Evolutionary conservation across 2,797 vertebrate genomes (phyloP).

Genomic region (Diplodus puntazzo): DNA sequence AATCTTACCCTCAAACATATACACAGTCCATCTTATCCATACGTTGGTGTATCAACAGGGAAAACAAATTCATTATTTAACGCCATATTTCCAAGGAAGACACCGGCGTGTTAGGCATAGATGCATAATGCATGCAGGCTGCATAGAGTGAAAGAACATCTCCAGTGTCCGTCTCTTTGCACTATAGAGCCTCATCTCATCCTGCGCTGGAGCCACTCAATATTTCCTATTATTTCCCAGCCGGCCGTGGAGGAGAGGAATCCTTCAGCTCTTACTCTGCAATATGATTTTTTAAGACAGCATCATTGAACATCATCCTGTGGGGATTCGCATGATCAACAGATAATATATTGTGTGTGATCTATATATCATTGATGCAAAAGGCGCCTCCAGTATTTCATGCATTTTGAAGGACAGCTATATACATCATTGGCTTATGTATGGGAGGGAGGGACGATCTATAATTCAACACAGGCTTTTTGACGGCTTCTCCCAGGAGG

Average conservation of each 20-base stretch:
- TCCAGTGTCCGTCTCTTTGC: conserved; percentile 14
- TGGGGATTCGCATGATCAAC: conserved; percentile 33
- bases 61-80: conserved; percentile 76
- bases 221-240: conserved; percentile 15
- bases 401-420: conserved; percentile 45
- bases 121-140: conserved; percentile 66
- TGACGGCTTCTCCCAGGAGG: conserved; percentile 53
- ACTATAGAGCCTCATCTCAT: conserved; percentile 6
- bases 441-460: conserved; percentile 33
- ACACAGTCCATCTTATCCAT: conserved; percentile 34
- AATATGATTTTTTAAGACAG: neutral
- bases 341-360: conserved; percentile 37
- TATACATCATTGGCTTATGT: conserved; percentile 29
- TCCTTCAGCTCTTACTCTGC: neutral
- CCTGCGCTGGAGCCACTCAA: neutral
- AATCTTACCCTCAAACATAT: neutral
- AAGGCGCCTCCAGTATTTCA: conserved; percentile 27
- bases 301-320: conserved; percentile 5
- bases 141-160: conserved; percentile 38
- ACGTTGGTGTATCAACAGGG: conserved; percentile 48
- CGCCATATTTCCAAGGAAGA: conserved; percentile 52
- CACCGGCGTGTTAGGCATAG: conserved; percentile 1
- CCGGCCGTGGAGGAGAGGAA: neutral
- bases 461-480: conserved; percentile 70
- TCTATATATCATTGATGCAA: conserved; percentile 26